Evolutionary conservation across 1,140 invertebrate genomes (phyloP), one percentile per base, ranked within the genome.

Genomic region (Aricia agestis): DNA sequence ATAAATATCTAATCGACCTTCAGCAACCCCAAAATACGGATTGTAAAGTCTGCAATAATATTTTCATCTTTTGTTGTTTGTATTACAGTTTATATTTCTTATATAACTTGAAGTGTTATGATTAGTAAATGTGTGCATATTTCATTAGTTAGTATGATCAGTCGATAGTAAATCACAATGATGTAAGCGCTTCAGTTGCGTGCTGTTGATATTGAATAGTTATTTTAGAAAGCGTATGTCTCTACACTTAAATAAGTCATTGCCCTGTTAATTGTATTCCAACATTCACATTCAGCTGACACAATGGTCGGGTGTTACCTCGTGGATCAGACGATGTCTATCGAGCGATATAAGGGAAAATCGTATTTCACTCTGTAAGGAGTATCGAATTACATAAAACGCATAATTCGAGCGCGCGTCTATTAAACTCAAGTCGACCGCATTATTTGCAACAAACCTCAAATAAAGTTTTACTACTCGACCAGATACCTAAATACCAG

Each of bases 151-250:
- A 63, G 59, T 63, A 63, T 63, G 18, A 31, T 63, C 59, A 13
- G 19, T 63, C 18, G 59, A 18, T 63, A 63, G 59, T 63, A 19
- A 31, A 63, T 63, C 18, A 63, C 17, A 66, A 74, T 89, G 82
- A 86, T 83, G 84, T 76, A 89, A 87, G 74, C 32, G 74, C 74
- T 76, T 80, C 75, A 78, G 71, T 84, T 83, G 86, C 85, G 83
- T 84, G 83, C 84, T 81, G 80, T 82, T 89, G 86, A 87, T 85
- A 87, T 82, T 86, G 79, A 87, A 85, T 86, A 84, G 83, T 80
- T 85, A 85, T 87, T 91, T 89, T 91, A 91, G 89, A 91, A 91
- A 91, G 89, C 81, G 79, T 71, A 74, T 77, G 73, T 81, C 76
- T 83, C 78, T 82, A 78, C 77, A 78, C 74, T 78, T 79, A 74